Conservation (phyloP, 2,113 vertebrate genomes). For the Alectura lathami region DNA sequence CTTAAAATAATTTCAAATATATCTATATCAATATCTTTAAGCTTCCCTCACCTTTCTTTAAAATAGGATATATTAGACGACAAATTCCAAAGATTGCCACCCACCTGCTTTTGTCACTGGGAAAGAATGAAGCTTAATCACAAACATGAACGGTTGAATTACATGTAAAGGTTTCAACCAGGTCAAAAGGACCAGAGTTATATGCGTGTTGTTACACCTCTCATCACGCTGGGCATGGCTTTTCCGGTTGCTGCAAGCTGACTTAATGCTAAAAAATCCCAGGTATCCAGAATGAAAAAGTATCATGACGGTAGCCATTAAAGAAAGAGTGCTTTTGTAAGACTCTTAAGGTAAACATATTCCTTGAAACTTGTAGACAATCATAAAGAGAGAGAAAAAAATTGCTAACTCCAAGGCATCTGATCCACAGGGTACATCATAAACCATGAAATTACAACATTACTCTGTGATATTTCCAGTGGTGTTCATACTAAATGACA, state of each 20-base stretch:
- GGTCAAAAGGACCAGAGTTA: not conserved
- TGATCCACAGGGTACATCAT: not conserved
- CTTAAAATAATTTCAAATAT: too few species aligned
- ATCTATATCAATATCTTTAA: too few species aligned
- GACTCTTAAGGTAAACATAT: not conserved
- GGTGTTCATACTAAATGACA: conserved; percentile 13
- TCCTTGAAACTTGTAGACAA: not conserved
- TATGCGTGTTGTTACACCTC: not conserved
- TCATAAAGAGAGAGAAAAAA: not conserved
- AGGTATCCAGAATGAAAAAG: not conserved
- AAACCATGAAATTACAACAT: not conserved
- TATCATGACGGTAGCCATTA: not conserved
- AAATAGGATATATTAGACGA: not conserved
- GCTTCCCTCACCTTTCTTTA: not conserved
- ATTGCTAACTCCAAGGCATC: not conserved
- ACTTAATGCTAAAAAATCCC: not conserved
- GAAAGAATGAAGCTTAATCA: not conserved
- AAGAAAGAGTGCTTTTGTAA: not conserved
- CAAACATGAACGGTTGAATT: not conserved
- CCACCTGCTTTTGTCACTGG: not conserved
- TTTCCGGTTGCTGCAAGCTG: not conserved
- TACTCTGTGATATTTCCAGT: not conserved
- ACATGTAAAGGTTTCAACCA: not conserved
- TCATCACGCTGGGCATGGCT: not conserved
- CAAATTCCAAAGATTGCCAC: not conserved